Percentiles rank a stretch among this genome's conserved stretches.
Conservation (phyloP, 2,797 vertebrate genomes). For the Echeneis naucrates region DNA sequence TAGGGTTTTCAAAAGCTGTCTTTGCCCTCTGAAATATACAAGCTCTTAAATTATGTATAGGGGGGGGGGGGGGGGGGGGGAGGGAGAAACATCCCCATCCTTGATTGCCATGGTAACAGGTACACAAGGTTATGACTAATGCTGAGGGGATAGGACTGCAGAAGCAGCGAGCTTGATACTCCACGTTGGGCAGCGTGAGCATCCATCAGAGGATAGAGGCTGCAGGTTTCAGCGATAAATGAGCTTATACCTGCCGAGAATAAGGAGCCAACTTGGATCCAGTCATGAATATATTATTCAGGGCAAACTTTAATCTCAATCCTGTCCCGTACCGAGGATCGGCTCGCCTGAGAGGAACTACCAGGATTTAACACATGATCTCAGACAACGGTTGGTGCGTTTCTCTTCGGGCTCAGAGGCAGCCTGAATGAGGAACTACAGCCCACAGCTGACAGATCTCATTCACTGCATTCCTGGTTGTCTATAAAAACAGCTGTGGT, state of each 20-base stretch:
- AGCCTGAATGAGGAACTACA: constrained; percentile 27
- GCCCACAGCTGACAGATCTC: constrained; percentile 10
- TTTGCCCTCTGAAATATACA: constrained; percentile 72
- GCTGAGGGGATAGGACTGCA: constrained; percentile 13
- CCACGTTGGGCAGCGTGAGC: constrained; percentile 23
- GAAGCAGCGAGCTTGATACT: constrained; percentile 22
- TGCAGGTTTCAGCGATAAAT: constrained; percentile 60
- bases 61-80: neutral
- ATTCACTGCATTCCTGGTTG: constrained; percentile 30
- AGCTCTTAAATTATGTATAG: constrained; percentile 71
- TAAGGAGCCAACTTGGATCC: constrained; percentile 66
- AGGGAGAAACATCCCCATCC: constrained; percentile 29
- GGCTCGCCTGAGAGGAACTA: constrained; percentile 34
- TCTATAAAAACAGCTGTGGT: constrained; percentile 41
- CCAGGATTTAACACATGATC: constrained; percentile 45
- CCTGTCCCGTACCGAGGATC: constrained; percentile 50
- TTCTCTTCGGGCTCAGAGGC: constrained; percentile 13
- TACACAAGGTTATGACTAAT: constrained; percentile 44
- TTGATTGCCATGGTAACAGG: constrained; percentile 59
- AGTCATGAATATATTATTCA: constrained; percentile 70
- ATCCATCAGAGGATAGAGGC: constrained; percentile 25
- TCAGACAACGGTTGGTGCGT: constrained; percentile 12
- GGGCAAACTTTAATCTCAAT: constrained; percentile 63
- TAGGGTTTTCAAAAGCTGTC: constrained; percentile 50
- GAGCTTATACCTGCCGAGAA: constrained; percentile 58